Evolutionary conservation across 1,140 invertebrate species (phyloP).

Genomic region (Drosophila neocordata): DNA sequence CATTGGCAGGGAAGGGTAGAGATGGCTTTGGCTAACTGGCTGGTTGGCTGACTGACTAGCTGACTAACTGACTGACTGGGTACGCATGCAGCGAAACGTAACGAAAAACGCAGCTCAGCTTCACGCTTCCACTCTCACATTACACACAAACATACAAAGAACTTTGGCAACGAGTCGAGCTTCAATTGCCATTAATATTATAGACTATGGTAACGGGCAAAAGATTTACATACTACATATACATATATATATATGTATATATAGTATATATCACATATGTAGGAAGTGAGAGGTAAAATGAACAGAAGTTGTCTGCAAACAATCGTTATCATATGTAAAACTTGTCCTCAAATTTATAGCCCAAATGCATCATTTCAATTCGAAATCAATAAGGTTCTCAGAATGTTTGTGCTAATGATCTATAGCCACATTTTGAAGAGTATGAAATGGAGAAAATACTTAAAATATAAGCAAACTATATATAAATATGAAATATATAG

Average conservation of each 20-base stretch:
- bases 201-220: constrained; percentile 18
- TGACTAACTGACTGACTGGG: constrained; percentile 29
- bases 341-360: neutral
- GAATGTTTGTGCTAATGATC: neutral
- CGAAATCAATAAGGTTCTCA: neutral
- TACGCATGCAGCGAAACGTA: constrained; percentile 73
- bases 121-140: constrained; percentile 62
- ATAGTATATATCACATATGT: neutral
- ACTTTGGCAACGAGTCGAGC: constrained; percentile 29
- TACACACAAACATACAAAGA: constrained; percentile 15
- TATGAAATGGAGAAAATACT: too few relatives aligned
- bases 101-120: constrained; percentile 79
- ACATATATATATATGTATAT: neutral
- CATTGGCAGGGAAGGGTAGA: constrained; percentile 62
- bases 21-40: constrained; percentile 1
- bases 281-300: constrained; percentile 13
- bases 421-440: too few relatives aligned
- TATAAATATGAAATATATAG: too few relatives aligned
- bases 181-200: constrained; percentile 44
- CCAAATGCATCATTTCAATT: neutral
- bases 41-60: constrained; percentile 33
- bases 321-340: neutral
- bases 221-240: constrained; percentile 32
- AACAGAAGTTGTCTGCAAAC: neutral
- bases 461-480: too few relatives aligned